Percentiles rank a stretch among this genome's conserved stretches.
Conservation (phyloP, 2,113 vertebrate genomes). For the Cephalopterus ornatus region DNA sequence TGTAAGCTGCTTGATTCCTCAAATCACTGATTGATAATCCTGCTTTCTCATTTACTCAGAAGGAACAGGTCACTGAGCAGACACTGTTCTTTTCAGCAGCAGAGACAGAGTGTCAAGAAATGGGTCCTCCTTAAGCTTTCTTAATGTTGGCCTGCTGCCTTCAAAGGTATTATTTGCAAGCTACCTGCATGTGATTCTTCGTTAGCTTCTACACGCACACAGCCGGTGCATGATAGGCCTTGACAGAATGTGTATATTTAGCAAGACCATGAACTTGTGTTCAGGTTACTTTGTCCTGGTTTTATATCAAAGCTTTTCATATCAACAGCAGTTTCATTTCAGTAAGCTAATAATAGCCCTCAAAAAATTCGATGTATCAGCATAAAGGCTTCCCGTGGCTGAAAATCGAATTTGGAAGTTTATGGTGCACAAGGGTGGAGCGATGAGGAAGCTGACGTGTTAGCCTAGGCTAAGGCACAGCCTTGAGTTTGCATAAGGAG, state of each 20-base stretch:
- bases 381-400: background rate
- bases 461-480: background rate
- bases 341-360: conserved; percentile 17
- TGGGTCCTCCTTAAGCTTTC: background rate
- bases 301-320: conserved; percentile 22
- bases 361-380: background rate
- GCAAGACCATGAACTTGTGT: background rate
- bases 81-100: background rate
- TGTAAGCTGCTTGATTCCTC: background rate
- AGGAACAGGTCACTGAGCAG: background rate
- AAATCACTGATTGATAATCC: background rate
- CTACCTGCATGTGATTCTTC: background rate
- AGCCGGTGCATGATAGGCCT: background rate
- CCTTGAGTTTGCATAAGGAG: accelerated
- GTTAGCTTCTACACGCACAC: background rate
- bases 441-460: accelerated
- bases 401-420: background rate
- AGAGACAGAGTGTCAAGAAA: background rate
- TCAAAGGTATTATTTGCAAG: background rate
- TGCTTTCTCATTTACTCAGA: background rate
- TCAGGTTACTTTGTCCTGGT: background rate
- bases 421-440: background rate
- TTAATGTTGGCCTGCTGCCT: background rate
- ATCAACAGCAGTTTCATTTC: conserved; percentile 24
- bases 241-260: background rate